phyloP scores from a whole-genome alignment of 2,113 vertebrate genomes.

The Turnix velox region DNA sequence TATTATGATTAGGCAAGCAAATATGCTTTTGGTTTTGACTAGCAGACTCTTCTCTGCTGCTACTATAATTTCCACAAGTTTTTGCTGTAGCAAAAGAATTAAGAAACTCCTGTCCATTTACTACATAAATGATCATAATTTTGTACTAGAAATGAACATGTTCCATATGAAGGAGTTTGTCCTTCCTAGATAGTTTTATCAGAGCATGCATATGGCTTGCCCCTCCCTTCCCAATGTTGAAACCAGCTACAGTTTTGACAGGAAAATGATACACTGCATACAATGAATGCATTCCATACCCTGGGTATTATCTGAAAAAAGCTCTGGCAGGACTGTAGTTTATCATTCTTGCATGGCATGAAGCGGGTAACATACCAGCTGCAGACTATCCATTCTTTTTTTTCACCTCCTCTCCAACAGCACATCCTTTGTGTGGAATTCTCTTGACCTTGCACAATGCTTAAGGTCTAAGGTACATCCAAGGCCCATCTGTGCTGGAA shows the following conservation, averaged over 20 bases:
- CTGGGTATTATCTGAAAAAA: not conserved
- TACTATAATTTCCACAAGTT: not conserved
- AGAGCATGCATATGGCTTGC: not conserved
- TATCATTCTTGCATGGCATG: not conserved
- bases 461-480: not conserved
- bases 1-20: not conserved
- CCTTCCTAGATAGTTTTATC: slow-evolving; percentile 43
- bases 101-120: not conserved
- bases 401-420: not conserved
- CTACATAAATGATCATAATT: not conserved
- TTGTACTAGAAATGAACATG: not conserved
- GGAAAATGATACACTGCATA: not conserved
- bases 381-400: not conserved
- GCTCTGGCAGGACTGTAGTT: slow-evolving; percentile 14
- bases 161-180: not conserved
- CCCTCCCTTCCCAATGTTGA: not conserved
- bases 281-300: not conserved
- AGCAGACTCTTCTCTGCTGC: not conserved
- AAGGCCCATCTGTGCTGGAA: not conserved
- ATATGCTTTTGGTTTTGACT: not conserved
- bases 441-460: not conserved
- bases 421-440: not conserved
- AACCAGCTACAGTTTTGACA: slow-evolving; percentile 15
- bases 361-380: not conserved
- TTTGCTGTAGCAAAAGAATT: not conserved